These are phyloP conservation scores for Drosophila colorata DNA, from an alignment of 2,888 invertebrate genomes.

Conservation along the genomic window DNA sequence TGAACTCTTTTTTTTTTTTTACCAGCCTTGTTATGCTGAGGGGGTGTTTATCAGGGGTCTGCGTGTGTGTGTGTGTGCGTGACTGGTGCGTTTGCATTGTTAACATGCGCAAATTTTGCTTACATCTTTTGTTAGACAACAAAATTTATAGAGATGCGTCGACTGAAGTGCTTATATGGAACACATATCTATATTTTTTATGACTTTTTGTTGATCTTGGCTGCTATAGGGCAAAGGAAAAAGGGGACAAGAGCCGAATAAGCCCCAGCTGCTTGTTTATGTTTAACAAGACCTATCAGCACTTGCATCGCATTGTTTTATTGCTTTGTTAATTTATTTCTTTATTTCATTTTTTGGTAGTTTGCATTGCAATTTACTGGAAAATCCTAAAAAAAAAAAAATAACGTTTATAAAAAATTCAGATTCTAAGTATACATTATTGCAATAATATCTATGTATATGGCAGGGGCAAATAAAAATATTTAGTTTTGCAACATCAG, in stretches of 20 bases:
- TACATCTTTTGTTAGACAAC: conserved; percentile 68
- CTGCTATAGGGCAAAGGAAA: not conserved
- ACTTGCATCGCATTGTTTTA: conserved; percentile 13
- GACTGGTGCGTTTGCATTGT: conserved; percentile 65
- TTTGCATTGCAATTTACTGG: not conserved
- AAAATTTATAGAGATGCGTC: conserved; percentile 65
- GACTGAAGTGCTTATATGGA: conserved; percentile 38
- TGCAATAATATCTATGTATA: too few species aligned
- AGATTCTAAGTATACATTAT: too few species aligned
- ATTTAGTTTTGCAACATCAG: too few species aligned
- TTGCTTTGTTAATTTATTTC: not conserved
- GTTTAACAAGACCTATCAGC: conserved; percentile 51
- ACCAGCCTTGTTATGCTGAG: too few species aligned
- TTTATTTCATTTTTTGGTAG: not conserved
- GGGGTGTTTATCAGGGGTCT: conserved; percentile 9
- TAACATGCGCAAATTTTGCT: conserved; percentile 69
- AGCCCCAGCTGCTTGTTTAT: conserved; percentile 48
- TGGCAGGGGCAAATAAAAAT: too few species aligned
- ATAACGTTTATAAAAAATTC: too few species aligned
- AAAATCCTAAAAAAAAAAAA: too few species aligned
- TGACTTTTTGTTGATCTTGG: conserved; percentile 74
- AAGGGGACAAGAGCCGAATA: not conserved
- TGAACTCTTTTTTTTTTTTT: conserved; percentile 61
- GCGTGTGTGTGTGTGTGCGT: conserved; percentile 16
- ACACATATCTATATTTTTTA: conserved; percentile 71